A percentile compares a stretch with the other conserved stretches of the same genome.
These are phyloP conservation scores for Lasioglossum morio DNA, from an alignment of 2,888 invertebrate species.

Conservation along the genomic window DNA sequence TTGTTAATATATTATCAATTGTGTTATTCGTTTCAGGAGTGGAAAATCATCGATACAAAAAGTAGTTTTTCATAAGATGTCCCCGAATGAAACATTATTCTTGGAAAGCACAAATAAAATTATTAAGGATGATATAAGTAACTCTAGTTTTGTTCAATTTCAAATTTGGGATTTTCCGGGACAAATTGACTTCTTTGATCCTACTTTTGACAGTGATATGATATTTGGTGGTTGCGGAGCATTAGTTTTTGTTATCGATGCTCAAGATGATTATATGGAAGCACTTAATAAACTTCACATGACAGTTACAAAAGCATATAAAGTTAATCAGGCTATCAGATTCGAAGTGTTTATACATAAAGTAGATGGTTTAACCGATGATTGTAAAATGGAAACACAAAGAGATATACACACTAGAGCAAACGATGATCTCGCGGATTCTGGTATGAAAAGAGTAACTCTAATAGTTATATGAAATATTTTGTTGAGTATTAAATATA, in stretches of 20 bases:
- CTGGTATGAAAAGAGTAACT: slow-evolving; percentile 85
- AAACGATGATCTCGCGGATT: slow-evolving; percentile 96
- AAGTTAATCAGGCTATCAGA: slow-evolving; percentile 97
- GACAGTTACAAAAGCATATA: slow-evolving; percentile 97
- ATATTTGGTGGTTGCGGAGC: slow-evolving; percentile 99
- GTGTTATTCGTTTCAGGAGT: slow-evolving; percentile 87
- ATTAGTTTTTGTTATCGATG: slow-evolving; percentile 99
- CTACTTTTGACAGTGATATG: slow-evolving; percentile 97
- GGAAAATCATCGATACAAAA: slow-evolving; percentile 99
- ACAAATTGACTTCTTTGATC: slow-evolving; percentile 99
- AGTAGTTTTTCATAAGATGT: slow-evolving; percentile 99
- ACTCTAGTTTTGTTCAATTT: slow-evolving; percentile 99
- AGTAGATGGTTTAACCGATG: slow-evolving; percentile 99
- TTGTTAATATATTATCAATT: background rate
- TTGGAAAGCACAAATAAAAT: slow-evolving; percentile 99
- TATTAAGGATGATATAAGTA: slow-evolving; percentile 98
- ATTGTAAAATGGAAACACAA: slow-evolving; percentile 99
- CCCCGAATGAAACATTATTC: slow-evolving; percentile 99
- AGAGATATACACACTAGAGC: slow-evolving; percentile 99
- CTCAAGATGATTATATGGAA: slow-evolving; percentile 99
- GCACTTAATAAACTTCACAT: slow-evolving; percentile 96
- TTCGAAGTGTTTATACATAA: slow-evolving; percentile 99
- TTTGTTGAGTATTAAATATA: background rate
- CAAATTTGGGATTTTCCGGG: slow-evolving; percentile 99
- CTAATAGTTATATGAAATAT: background rate